Conservation (phyloP, 2,113 vertebrate species). For the Phalacrocorax brasilianus region DNA sequence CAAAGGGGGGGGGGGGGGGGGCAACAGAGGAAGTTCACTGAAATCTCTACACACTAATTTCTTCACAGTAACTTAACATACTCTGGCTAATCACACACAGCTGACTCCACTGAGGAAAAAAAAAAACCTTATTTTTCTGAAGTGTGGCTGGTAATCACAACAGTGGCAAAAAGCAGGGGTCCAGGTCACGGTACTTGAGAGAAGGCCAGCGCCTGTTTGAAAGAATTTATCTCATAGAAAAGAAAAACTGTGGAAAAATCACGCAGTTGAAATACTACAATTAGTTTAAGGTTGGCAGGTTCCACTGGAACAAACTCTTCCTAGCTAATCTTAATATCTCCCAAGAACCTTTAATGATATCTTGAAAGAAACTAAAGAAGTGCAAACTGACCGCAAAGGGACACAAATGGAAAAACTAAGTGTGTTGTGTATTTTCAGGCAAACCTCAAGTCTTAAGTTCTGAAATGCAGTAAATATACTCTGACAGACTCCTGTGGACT, state of each 20-base stretch:
- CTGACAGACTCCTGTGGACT: conserved; percentile 5
- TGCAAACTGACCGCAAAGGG: conserved; percentile 47
- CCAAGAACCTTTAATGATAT: conserved; percentile 44
- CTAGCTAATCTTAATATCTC: conserved; percentile 45
- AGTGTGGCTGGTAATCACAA: neutral
- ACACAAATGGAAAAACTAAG: conserved; percentile 44
- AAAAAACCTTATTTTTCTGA: neutral
- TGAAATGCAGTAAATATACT: conserved; percentile 13
- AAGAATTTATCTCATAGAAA: neutral
- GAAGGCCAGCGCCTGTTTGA: neutral
- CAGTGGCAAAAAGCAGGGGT: neutral
- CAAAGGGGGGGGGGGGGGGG: too few relatives aligned
- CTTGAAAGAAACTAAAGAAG: conserved; percentile 65
- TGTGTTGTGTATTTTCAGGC: conserved; percentile 32
- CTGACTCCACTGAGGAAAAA: neutral
- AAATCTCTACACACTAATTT: neutral
- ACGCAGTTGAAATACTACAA: conserved; percentile 26
- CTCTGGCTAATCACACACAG: conserved; percentile 34
- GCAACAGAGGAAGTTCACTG: neutral
- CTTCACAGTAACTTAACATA: conserved; percentile 23
- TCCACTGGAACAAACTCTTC: conserved; percentile 58
- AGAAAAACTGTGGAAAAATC: conserved; percentile 38
- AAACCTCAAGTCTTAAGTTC: conserved; percentile 50
- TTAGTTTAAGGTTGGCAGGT: conserved; percentile 40
- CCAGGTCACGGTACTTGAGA: neutral